Conservation (phyloP, 2,888 invertebrate genomes). For the Himalopsyche japonica region DNA sequence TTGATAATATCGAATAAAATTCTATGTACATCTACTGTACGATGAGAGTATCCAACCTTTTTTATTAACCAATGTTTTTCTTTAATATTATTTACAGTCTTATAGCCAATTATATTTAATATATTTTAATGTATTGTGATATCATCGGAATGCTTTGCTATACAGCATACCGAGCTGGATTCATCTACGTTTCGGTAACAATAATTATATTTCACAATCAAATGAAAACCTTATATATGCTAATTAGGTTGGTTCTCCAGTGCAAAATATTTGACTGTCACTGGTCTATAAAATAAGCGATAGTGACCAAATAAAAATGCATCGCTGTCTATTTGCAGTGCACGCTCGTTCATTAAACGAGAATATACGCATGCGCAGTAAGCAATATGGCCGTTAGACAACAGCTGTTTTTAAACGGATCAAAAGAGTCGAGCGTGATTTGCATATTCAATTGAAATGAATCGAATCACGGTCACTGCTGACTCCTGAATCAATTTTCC, state of each 20-base stretch:
- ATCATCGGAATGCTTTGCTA: too few relatives aligned
- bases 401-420: conserved; percentile 1
- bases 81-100: too few relatives aligned
- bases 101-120: too few relatives aligned
- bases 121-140: too few relatives aligned
- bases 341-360: neutral
- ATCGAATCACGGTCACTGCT: neutral
- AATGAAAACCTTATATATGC: too few relatives aligned
- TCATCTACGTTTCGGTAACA: too few relatives aligned
- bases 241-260: neutral
- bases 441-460: neutral
- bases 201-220: too few relatives aligned
- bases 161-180: too few relatives aligned
- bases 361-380: neutral
- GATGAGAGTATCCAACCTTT: too few relatives aligned
- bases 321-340: neutral
- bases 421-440: neutral
- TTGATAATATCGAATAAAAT: too few relatives aligned
- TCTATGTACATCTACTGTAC: too few relatives aligned
- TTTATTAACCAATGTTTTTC: too few relatives aligned
- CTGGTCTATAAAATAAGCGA: neutral
- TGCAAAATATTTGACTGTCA: neutral
- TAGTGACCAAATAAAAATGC: neutral
- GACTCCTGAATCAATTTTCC: neutral
- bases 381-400: neutral